These are phyloP conservation scores for Elgaria multicarinata DNA, from an alignment of 2,113 vertebrate species.

Conservation along the genomic window DNA sequence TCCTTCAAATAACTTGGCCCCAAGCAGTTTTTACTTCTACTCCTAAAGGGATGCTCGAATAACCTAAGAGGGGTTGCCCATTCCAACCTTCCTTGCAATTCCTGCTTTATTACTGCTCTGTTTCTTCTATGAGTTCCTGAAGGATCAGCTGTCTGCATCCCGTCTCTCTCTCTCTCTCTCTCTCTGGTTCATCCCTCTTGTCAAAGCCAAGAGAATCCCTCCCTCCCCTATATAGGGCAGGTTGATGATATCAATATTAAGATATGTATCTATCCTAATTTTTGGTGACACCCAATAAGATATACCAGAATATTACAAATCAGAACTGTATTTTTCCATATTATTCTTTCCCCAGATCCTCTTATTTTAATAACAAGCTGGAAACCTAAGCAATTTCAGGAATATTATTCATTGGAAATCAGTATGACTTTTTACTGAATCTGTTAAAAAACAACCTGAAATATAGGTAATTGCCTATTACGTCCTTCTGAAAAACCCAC, in stretches of 20 bases:
- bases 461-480: conserved; percentile 11
- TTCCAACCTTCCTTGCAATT: not conserved
- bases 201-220: not conserved
- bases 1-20: too few relatives aligned
- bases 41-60: not conserved
- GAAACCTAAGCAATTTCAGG: not conserved
- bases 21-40: too few relatives aligned
- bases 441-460: not conserved
- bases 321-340: not conserved
- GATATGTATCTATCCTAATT: not conserved
- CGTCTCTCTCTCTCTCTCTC: not conserved
- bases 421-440: not conserved
- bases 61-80: not conserved
- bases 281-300: not conserved
- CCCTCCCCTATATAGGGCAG: too few relatives aligned
- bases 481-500: conserved; percentile 1
- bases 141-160: not conserved
- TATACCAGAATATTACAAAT: not conserved
- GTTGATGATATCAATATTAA: not conserved
- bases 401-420: not conserved
- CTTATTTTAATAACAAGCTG: not conserved
- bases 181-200: not conserved
- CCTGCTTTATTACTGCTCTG: not conserved
- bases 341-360: conserved; percentile 10
- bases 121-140: not conserved